A percentile compares a stretch with the other conserved stretches of the same genome.
Conservation (phyloP, 1,140 invertebrate species). For the Ips typographus region DNA sequence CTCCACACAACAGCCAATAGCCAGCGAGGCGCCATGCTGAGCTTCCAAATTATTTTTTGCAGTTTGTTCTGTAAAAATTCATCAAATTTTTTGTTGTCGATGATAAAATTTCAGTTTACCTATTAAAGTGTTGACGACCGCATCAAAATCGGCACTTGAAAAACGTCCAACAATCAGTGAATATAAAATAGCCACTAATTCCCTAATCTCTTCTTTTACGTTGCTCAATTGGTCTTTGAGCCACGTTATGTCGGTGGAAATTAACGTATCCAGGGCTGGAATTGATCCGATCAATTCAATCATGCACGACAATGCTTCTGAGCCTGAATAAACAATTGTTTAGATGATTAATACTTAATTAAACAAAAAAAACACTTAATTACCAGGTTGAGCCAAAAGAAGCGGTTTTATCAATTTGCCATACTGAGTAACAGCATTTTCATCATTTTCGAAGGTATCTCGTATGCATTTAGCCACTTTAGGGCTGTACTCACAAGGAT, state of each 20-base stretch:
- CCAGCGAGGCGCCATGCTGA: conserved; percentile 72
- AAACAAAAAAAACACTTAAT: background rate
- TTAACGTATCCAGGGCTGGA: conserved; percentile 50
- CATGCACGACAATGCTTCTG: conserved; percentile 68
- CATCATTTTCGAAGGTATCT: conserved; percentile 52
- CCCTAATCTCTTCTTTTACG: conserved; percentile 74
- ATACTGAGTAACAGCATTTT: conserved; percentile 61
- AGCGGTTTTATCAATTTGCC: conserved; percentile 65
- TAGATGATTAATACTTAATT: background rate
- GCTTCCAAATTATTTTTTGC: conserved; percentile 65
- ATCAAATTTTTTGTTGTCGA: background rate
- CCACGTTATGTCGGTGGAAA: conserved; percentile 57
- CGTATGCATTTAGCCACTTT: conserved; percentile 61
- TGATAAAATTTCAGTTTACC: conserved; percentile 7
- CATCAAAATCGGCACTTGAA: conserved; percentile 58
- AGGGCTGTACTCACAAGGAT: conserved; percentile 66
- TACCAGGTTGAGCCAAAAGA: conserved; percentile 62
- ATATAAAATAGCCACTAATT: conserved; percentile 67
- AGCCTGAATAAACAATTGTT: conserved; percentile 49
- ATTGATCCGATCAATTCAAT: conserved; percentile 73
- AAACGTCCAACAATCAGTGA: conserved; percentile 60
- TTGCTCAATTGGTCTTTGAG: conserved; percentile 65
- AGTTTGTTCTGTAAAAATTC: conserved; percentile 47
- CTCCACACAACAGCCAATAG: conserved; percentile 68
- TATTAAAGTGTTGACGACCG: conserved; percentile 58